These are phyloP conservation scores for Electrophaes corylata DNA, from an alignment of 2,888 invertebrate species.

Conservation along the genomic window DNA sequence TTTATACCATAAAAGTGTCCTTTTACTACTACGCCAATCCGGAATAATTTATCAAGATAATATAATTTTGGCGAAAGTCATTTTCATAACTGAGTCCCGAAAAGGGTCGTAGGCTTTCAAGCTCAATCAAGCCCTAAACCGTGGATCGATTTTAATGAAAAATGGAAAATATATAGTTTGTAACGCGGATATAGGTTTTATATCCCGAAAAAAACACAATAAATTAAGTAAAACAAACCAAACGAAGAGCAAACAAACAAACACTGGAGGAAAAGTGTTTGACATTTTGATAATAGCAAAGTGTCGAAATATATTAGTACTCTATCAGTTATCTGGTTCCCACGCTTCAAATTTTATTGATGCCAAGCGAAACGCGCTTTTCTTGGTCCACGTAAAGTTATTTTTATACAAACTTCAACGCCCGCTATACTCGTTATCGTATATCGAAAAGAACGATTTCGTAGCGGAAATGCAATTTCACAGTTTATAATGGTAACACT, in stretches of 20 bases:
- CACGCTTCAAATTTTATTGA: conserved; percentile 29
- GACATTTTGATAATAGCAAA: too few species aligned
- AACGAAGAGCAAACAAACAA: conserved; percentile 27
- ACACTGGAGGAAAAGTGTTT: too few species aligned
- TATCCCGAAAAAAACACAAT: too few species aligned
- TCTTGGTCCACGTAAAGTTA: background rate
- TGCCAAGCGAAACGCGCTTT: conserved; percentile 15
- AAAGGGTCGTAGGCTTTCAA: conserved; percentile 11
- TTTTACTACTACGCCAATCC: conserved; percentile 19
- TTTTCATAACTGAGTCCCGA: conserved; percentile 5
- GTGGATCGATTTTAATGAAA: too few species aligned
- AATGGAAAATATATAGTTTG: too few species aligned
- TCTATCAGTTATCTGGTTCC: too few species aligned
- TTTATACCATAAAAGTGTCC: conserved; percentile 22
- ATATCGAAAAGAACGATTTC: conserved; percentile 36
- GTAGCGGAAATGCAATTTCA: conserved; percentile 55
- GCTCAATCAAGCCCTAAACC: too few species aligned
- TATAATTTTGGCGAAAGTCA: conserved; percentile 18
- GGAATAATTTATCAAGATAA: conserved; percentile 24
- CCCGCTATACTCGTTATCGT: too few species aligned
- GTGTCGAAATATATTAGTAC: too few species aligned
- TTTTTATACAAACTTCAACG: too few species aligned
- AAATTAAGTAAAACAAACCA: too few species aligned
- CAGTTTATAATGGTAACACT: conserved; percentile 48
- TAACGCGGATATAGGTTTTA: too few species aligned